Percentiles rank a stretch among this genome's conserved stretches.
Conservation (phyloP, 2,888 invertebrate genomes). For the Lasioglossum vierecki region DNA sequence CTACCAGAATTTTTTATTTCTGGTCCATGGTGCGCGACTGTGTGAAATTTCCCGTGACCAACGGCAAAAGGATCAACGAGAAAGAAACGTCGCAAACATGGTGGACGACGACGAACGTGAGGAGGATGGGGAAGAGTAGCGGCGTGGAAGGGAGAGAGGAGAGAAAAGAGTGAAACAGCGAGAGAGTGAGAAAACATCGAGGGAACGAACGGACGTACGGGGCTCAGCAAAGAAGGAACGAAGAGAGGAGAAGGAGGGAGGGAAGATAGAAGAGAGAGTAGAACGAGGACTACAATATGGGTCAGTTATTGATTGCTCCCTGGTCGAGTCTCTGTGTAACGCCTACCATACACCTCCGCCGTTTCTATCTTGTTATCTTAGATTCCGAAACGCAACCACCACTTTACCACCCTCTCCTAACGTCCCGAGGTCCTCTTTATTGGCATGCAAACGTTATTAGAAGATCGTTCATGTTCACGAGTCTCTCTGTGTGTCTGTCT, state of each 20-base stretch:
- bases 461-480: neutral
- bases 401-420: constrained; percentile 58
- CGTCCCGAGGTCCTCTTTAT: constrained; percentile 50
- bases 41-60: constrained; percentile 2
- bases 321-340: constrained; percentile 79
- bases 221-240: constrained; percentile 50
- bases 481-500: neutral
- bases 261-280: constrained; percentile 63
- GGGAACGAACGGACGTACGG: constrained; percentile 14
- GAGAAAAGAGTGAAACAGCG: constrained; percentile 5
- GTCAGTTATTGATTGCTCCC: constrained; percentile 82
- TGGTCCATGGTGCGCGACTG: neutral
- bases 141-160: neutral
- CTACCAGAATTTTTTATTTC: neutral
- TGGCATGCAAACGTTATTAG: constrained; percentile 57
- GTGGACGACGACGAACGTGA: neutral
- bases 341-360: constrained; percentile 77
- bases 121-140: neutral
- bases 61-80: constrained; percentile 18
- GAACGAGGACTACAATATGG: constrained; percentile 79
- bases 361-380: constrained; percentile 80
- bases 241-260: constrained; percentile 43
- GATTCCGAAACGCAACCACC: constrained; percentile 73
- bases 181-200: neutral
- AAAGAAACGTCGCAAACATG: constrained; percentile 33